Evolutionary conservation across 2,888 invertebrate species (phyloP).

Genomic region (Beris chalybata): DNA sequence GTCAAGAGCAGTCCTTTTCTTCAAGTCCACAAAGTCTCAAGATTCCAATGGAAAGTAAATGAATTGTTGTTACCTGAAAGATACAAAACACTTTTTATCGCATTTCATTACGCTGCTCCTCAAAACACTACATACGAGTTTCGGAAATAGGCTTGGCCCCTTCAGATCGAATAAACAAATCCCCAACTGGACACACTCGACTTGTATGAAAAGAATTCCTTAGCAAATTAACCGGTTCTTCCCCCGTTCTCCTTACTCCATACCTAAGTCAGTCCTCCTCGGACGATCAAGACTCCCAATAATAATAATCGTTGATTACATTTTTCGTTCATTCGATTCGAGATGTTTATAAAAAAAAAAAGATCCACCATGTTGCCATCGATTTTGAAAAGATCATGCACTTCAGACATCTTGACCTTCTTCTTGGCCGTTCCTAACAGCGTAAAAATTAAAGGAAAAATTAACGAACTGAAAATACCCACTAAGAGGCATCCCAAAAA

Average conservation of each 20-base stretch:
- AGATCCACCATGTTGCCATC: conserved; percentile 3
- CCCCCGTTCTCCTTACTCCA: background rate
- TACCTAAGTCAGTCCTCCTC: conserved; percentile 1
- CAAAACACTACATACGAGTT: too few species aligned
- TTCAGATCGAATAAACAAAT: too few species aligned
- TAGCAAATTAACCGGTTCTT: conserved; percentile 11
- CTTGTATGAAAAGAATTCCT: conserved; percentile 4
- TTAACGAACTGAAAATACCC: background rate
- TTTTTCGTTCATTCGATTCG: conserved; percentile 14
- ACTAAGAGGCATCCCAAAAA: background rate
- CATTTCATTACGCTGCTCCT: too few species aligned
- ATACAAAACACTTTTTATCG: too few species aligned
- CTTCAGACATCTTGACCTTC: conserved; percentile 20
- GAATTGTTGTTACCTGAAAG: too few species aligned
- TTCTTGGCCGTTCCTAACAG: conserved; percentile 1
- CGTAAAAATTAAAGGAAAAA: too few species aligned
- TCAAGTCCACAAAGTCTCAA: too few species aligned
- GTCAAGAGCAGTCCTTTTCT: too few species aligned
- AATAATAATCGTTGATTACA: conserved; percentile 3
- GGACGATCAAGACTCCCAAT: background rate
- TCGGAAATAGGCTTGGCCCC: too few species aligned
- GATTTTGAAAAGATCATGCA: conserved; percentile 11
- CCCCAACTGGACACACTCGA: too few species aligned
- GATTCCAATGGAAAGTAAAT: too few species aligned
- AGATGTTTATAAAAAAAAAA: background rate